Percentiles rank a stretch among this genome's conserved stretches.
Conservation (phyloP, 2,113 vertebrate species). For the Myanophis thanlyinensis region DNA sequence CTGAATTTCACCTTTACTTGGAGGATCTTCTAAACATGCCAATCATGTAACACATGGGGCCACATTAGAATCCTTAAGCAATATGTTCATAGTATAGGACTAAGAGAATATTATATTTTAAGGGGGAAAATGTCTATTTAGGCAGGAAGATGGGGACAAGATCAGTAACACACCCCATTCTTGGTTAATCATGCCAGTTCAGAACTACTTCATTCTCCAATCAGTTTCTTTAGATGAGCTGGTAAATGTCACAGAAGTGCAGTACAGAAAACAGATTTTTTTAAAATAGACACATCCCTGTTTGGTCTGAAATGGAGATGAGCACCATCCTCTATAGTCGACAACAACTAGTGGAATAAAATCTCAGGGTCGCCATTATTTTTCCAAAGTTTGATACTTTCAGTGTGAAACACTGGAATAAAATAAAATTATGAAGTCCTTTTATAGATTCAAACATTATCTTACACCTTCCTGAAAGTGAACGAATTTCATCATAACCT, state of each 20-base stretch:
- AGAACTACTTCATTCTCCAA: slow-evolving; percentile 30
- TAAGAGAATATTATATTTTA: slow-evolving; percentile 27
- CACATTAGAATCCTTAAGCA: neutral
- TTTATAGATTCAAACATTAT: neutral
- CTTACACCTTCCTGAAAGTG: neutral
- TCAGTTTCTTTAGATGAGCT: slow-evolving; percentile 22
- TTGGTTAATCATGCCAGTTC: neutral
- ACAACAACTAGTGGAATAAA: neutral
- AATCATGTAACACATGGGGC: fast-evolving
- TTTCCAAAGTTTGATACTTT: neutral
- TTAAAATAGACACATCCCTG: slow-evolving; percentile 30
- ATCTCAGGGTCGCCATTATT: neutral
- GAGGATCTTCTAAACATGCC: neutral
- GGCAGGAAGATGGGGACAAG: neutral
- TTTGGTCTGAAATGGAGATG: slow-evolving; percentile 46
- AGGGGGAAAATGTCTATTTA: slow-evolving; percentile 24
- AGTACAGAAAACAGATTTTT: slow-evolving; percentile 42
- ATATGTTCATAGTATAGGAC: neutral
- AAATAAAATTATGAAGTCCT: neutral
- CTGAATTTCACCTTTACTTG: too few relatives aligned
- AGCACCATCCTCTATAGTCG: neutral
- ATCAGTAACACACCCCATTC: slow-evolving; percentile 31
- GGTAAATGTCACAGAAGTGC: slow-evolving; percentile 41
- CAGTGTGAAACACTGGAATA: neutral
- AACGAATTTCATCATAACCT: neutral